Evolutionary conservation across 2,113 vertebrate genomes (phyloP).

Genomic region (Pseudorasbora parva): DNA sequence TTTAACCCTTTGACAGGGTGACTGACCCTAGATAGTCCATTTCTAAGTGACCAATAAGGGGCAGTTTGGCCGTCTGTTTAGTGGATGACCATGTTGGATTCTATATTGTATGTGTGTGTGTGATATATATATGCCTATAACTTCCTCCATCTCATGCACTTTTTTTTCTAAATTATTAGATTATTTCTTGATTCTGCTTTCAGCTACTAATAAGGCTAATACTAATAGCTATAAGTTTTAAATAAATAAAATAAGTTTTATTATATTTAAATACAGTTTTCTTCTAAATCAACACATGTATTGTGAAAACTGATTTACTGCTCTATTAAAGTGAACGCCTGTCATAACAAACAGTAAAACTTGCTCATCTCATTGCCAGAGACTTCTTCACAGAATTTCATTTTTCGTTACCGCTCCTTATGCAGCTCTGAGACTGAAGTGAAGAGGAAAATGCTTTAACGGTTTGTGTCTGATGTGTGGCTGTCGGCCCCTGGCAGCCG

Average conservation of each 20-base stretch:
- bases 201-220: neutral
- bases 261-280: neutral
- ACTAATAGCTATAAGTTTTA: too few species aligned
- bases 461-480: slow-evolving; percentile 57
- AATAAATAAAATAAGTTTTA: too few species aligned
- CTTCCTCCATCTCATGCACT: neutral
- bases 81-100: slow-evolving; percentile 20
- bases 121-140: too few species aligned
- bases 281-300: neutral
- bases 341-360: neutral
- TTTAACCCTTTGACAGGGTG: slow-evolving; percentile 31
- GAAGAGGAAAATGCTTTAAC: slow-evolving; percentile 55
- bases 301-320: neutral
- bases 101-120: too few species aligned
- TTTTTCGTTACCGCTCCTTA: neutral
- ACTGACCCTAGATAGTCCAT: slow-evolving; percentile 40
- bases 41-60: slow-evolving; percentile 42
- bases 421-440: slow-evolving; percentile 40
- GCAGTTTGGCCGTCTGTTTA: slow-evolving; percentile 39
- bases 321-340: neutral
- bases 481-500: slow-evolving; percentile 43
- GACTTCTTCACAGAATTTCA: neutral
- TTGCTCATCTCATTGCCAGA: neutral
- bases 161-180: neutral
- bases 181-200: neutral